Base-by-base conservation (phyloP, 2,113 vertebrate species). In the Himantopus leucocephalus region DNA sequence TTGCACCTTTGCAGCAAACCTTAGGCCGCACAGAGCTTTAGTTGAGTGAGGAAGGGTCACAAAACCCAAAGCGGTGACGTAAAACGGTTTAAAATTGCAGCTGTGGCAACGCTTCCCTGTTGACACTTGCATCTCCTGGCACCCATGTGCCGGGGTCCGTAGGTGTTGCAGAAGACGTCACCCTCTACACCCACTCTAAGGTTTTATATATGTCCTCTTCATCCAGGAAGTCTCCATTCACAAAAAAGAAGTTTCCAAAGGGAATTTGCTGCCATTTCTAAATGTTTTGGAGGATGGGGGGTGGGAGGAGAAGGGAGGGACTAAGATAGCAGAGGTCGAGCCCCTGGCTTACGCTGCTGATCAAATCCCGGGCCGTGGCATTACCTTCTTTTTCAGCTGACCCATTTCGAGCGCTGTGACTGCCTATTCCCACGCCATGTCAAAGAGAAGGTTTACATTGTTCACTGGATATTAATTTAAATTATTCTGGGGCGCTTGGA, bases 381-480 rank as follows among this genome's bases (percentile, higher is more conserved):
- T 74, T 56, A 93, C 86, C 80, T 84, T 92, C 72, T 86, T 88
- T 95, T 96, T 91, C 41, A 64, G 83, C 89, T 81, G 86, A 86
- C 74, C 94, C 73, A 79, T 77, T 50, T 82, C 50, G 15, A 92
- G 82, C 1, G 3, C 58, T 55, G 50, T 17, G 60, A 86, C 84
- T 58, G 88, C 96, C 80, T 77, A 96, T 98, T 98, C 97, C 98
- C 98, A 98, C 55, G 78, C 97, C 94, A 78, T 62, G 91, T 92
- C 95, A 96, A 94, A 95, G 91, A 81, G 71, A 81, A 97, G 84
- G 72, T 97, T 96, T 97, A 98, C 97, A 96, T 95, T 94, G 92
- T 96, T 96, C 85, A 27, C 50, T 93, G 94, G 97, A 96, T 98
- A 98, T 97, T 97, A 97, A 97, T 98, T 98, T 97, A 97, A 97